These are phyloP conservation scores for Cydia strobilella DNA, from an alignment of 1,140 invertebrate species.

Conservation along the genomic window DNA sequence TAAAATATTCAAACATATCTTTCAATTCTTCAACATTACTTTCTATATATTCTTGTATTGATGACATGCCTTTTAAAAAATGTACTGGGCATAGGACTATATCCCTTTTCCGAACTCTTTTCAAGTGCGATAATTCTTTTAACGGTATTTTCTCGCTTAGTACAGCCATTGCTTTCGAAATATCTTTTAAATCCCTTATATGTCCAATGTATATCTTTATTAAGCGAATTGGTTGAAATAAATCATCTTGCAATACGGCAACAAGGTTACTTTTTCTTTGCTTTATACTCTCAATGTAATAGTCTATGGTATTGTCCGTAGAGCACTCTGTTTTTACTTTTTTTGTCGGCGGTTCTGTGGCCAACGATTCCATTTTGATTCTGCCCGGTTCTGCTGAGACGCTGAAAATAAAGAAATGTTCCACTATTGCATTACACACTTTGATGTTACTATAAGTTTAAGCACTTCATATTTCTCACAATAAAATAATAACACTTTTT, in stretches of 20 bases:
- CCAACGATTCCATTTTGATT: slow-evolving; percentile 36
- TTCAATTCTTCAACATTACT: slow-evolving; percentile 77
- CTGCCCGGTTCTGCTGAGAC: slow-evolving; percentile 29
- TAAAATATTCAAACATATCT: slow-evolving; percentile 80
- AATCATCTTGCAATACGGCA: slow-evolving; percentile 64
- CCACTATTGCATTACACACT: slow-evolving; percentile 21
- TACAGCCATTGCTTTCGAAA: slow-evolving; percentile 82
- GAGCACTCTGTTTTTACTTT: slow-evolving; percentile 47
- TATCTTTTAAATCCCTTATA: slow-evolving; percentile 82
- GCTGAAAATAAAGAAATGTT: slow-evolving; percentile 65
- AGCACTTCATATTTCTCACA: slow-evolving; percentile 42
- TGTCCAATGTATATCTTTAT: slow-evolving; percentile 82
- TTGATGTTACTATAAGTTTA: slow-evolving; percentile 52
- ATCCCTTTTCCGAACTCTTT: slow-evolving; percentile 84
- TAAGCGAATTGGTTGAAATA: slow-evolving; percentile 76
- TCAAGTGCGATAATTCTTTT: slow-evolving; percentile 85
- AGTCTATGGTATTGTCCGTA: slow-evolving; percentile 44
- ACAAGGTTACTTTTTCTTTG: slow-evolving; percentile 50
- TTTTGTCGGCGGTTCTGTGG: slow-evolving; percentile 54
- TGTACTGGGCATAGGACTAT: slow-evolving; percentile 81
- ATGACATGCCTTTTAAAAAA: slow-evolving; percentile 50
- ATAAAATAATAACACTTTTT: slow-evolving; percentile 32
- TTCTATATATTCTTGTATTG: slow-evolving; percentile 77
- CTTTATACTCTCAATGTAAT: slow-evolving; percentile 48
- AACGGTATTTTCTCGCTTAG: slow-evolving; percentile 82